Base-by-base conservation (phyloP, 2,113 vertebrate genomes). In the Pavo muticus region DNA sequence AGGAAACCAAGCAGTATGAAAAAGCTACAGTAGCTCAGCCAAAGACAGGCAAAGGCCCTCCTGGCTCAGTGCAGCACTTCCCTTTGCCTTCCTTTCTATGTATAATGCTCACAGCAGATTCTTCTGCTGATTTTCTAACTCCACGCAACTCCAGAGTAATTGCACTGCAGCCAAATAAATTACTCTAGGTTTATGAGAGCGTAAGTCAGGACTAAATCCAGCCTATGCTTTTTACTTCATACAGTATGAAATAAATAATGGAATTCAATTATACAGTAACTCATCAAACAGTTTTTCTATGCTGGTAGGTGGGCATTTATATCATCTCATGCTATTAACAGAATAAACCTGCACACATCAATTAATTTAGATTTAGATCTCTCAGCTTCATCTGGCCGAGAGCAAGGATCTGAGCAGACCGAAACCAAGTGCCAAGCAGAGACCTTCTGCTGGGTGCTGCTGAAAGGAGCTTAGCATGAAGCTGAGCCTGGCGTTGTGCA, bases 131-230 rank as follows among this genome's bases (percentile, higher is more conserved):
- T 79, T 90, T 91, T 85, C 21, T 52, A 83, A 84, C 44, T 85
- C 61, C 56, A 1, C 63, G 75, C 32, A 88, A 65, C 54, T 93
- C 75, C 64, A 80, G 30, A 80, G 75, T 83, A 79, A 94, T 96
- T 84, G 44, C 19, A 87, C 6, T 76, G 27, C 71, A 94, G 68
- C 73, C 47, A 94, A 85, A 93, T 40, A 91, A 91, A 90, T 91
- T 54, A 89, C 61, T 90, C 50, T 16, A 79, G 54, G 86, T 80
- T 96, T 89, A 93, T 79, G 74, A 65, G 23, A 89, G 4, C 37
- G 1, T 74, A 92, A 81, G 68, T 82, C 82, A 94, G 54, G 79
- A 39, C 68, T 87, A 75, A 89, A 91, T 72, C 45, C 72, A 80
- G 60, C 40, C 72, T 78, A 47, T 21, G 25, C 56, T 84, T 73